Conservation (phyloP, 2,888 invertebrate species). For the Agriopis aurantiaria region DNA sequence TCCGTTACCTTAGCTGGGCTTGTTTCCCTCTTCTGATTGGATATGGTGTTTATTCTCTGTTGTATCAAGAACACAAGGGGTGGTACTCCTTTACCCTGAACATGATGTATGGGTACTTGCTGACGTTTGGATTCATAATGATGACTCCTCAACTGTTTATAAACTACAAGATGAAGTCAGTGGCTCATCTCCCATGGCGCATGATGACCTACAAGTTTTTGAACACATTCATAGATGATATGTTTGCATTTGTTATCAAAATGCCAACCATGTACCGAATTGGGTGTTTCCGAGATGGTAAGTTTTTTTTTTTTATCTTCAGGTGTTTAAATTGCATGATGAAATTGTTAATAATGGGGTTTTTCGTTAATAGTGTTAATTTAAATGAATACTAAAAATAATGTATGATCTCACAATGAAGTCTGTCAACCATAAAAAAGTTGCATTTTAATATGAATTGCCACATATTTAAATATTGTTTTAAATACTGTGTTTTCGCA, state of each 20-base stretch:
- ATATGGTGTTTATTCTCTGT: slow-evolving; percentile 97
- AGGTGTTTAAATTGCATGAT: background rate
- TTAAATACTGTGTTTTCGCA: background rate
- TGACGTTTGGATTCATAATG: slow-evolving; percentile 99
- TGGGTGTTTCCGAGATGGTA: slow-evolving; percentile 98
- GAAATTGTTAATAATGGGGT: background rate
- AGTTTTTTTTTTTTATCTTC: slow-evolving; percentile 50
- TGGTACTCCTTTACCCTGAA: slow-evolving; percentile 99
- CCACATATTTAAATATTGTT: background rate
- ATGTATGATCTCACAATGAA: too few relatives aligned
- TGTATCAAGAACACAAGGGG: slow-evolving; percentile 98
- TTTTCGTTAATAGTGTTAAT: too few relatives aligned
- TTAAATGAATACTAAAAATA: too few relatives aligned
- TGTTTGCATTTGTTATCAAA: slow-evolving; percentile 99
- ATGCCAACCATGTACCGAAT: slow-evolving; percentile 99
- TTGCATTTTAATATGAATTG: background rate
- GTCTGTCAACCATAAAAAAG: background rate
- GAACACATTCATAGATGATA: slow-evolving; percentile 99
- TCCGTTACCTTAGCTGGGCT: slow-evolving; percentile 98
- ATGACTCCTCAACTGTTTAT: slow-evolving; percentile 99
- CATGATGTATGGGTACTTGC: slow-evolving; percentile 98
- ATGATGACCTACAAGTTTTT: slow-evolving; percentile 99
- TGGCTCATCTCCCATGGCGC: slow-evolving; percentile 99
- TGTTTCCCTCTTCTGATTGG: slow-evolving; percentile 97
- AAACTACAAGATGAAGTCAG: slow-evolving; percentile 99